Base-by-base conservation (phyloP, 2,113 vertebrate genomes). In the Leucopsar rothschildi region DNA sequence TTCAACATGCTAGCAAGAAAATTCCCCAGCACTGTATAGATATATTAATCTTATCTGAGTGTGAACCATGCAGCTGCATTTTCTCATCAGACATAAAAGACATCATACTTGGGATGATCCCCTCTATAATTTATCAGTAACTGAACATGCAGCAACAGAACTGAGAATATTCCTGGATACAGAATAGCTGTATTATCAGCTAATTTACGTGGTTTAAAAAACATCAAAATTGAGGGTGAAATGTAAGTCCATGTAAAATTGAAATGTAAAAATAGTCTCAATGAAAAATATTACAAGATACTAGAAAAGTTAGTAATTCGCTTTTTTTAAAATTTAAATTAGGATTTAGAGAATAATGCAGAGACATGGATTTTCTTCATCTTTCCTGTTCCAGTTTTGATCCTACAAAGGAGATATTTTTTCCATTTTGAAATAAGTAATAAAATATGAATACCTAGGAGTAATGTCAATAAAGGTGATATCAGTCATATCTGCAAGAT, bases 371-470 rank as follows among this genome's bases (percentile, higher is more conserved):
- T 68, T 45, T 61, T 39, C 31, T 82, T 82, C 29, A 45, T 85
- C 22, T 71, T 40, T 91, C 57, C 13, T 66, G 18, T 59, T 85
- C 5, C 22, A 60, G 9, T 55, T 90, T 57, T 87, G 9, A 72
- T n/a, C 91, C 83, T 96, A 96, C 71, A 93, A 90, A 92, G 85
- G 47, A 93, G 23, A 66, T 84, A 12, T 95, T 90, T 52, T 45
- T 77, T 94, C 76, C 47, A 70, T 89, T 97, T 96, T 96, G 94
- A 94, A 88, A 69, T 57, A 81, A 85, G 64, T 78, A 96, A 96
- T 94, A 95, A 92, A 82, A 72, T 73, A 77, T n/a, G 5, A 96
- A 66, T 83, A 95, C n/a, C 52, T 75, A 83, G 78, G 39, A 61
- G 35, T 91, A 83, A 86, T 75, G 78, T 92, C 71, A 96, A 56